Evolutionary conservation across 2,797 vertebrate species (phyloP).

Genomic region (Coranthus polyacanthus): DNA sequence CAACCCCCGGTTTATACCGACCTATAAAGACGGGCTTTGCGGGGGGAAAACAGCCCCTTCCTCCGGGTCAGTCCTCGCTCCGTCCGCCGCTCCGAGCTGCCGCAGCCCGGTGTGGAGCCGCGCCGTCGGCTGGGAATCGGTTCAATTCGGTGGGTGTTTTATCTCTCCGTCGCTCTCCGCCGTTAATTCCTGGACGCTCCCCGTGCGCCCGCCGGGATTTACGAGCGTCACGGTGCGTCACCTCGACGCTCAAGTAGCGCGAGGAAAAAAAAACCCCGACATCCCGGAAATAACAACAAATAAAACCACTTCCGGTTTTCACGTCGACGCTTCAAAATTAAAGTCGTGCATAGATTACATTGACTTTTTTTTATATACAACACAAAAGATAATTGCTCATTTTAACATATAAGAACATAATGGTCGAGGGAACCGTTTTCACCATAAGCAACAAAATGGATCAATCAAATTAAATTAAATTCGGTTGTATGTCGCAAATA

Average conservation of each 20-base stretch:
- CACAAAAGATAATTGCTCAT: too few species aligned
- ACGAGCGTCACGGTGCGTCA: conserved; percentile 63
- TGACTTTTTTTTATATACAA: too few species aligned
- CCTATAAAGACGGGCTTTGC: conserved; percentile 38
- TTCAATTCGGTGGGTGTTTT: conserved; percentile 19
- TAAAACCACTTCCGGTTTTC: conserved; percentile 20
- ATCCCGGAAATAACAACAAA: conserved; percentile 8
- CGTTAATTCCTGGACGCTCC: conserved; percentile 49
- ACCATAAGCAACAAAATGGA: too few species aligned
- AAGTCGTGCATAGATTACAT: not conserved
- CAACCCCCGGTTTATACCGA: conserved; percentile 28
- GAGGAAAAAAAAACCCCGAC: not conserved
- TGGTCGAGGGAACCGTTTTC: too few species aligned
- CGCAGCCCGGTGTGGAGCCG: not conserved
- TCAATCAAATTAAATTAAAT: too few species aligned
- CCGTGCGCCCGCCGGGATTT: conserved; percentile 39
- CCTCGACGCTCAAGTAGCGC: conserved; percentile 14
- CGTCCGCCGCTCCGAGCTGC: not conserved
- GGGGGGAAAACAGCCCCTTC: not conserved
- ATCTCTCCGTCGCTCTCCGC: not conserved
- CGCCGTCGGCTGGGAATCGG: not conserved
- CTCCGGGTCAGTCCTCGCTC: conserved; percentile 8
- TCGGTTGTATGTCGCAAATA: too few species aligned
- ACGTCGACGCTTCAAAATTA: conserved; percentile 38
- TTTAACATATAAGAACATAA: too few species aligned